Evolutionary conservation across 2,888 invertebrate genomes (phyloP).

Genomic region (Drymonia ruficornis): DNA sequence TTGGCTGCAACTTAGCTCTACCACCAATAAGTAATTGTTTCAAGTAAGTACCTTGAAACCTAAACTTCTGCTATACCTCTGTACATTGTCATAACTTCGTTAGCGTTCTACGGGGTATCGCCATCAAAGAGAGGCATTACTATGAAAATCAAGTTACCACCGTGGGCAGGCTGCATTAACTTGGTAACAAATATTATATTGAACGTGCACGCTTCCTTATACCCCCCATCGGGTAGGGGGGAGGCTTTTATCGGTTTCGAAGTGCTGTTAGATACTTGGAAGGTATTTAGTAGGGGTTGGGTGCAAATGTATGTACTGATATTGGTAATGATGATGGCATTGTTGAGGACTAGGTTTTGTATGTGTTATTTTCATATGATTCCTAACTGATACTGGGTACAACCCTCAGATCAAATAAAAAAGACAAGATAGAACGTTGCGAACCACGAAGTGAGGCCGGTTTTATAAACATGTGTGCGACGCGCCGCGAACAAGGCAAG

Average conservation of each 20-base stretch:
- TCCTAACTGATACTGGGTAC: too few relatives aligned
- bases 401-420: too few relatives aligned
- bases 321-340: too few relatives aligned
- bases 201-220: conserved; percentile 23
- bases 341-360: too few relatives aligned
- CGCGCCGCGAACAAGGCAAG: too few relatives aligned
- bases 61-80: background rate
- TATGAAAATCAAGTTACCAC: conserved; percentile 56
- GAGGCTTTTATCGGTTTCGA: conserved; percentile 3
- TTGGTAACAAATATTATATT: conserved; percentile 41
- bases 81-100: conserved; percentile 10
- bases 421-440: too few relatives aligned
- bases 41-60: background rate
- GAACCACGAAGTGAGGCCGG: too few relatives aligned
- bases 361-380: too few relatives aligned
- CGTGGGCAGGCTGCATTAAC: conserved; percentile 42
- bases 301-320: too few relatives aligned
- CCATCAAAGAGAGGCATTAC: conserved; percentile 30
- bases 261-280: background rate
- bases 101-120: conserved; percentile 11
- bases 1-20: too few relatives aligned
- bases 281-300: background rate
- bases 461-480: too few relatives aligned
- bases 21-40: too few relatives aligned
- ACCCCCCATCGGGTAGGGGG: background rate